These are phyloP conservation scores for Chamaea fasciata DNA, from an alignment of 2,113 vertebrate genomes.

Conservation along the genomic window DNA sequence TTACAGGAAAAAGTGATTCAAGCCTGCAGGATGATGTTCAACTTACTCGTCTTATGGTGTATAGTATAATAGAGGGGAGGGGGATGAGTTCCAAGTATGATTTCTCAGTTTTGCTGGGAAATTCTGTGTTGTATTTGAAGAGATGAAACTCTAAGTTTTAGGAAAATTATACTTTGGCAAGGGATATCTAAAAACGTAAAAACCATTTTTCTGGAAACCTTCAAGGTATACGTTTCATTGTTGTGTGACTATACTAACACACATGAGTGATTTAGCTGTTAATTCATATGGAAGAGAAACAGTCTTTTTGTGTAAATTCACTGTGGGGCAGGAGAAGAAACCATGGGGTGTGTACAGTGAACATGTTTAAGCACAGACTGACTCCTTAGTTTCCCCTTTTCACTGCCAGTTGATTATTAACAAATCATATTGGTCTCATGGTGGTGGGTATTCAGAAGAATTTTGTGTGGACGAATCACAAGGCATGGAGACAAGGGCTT, in stretches of 20 bases:
- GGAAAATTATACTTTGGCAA: rapidly evolving
- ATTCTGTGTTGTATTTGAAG: neutral
- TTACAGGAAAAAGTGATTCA: conserved; percentile 24
- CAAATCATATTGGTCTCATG: neutral
- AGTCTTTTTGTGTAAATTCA: neutral
- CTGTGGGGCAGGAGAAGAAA: neutral
- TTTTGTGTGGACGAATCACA: neutral
- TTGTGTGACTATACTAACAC: neutral
- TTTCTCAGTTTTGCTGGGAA: neutral
- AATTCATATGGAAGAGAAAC: neutral
- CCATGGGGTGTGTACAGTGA: neutral
- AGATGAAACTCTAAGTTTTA: neutral
- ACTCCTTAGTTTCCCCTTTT: neutral
- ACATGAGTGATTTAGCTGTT: neutral
- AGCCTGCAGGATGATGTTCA: neutral
- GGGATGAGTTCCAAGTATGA: neutral
- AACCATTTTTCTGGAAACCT: neutral
- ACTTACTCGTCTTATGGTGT: neutral
- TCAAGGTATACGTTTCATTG: neutral
- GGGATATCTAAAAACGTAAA: neutral
- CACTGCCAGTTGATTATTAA: neutral
- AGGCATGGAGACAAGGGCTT: neutral
- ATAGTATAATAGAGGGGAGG: neutral
- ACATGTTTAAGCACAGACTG: neutral
- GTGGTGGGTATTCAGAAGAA: neutral